A percentile compares a stretch with the other conserved stretches of the same genome.
Evolutionary conservation across 2,888 invertebrate genomes (phyloP).

Genomic region (Tetranychus piercei): DNA sequence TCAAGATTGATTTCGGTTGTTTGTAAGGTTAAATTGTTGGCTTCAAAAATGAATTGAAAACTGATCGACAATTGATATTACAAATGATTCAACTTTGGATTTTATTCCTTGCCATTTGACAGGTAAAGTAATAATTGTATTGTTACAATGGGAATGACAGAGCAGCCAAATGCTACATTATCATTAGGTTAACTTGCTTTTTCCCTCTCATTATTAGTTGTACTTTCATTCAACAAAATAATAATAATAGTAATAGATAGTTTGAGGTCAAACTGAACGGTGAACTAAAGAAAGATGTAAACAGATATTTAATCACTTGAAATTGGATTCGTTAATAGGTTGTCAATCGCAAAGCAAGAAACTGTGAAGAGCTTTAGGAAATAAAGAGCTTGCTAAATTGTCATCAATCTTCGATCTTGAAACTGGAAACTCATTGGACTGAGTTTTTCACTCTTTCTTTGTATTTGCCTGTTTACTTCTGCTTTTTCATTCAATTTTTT

Average conservation of each 20-base stretch:
- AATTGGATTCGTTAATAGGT: not conserved
- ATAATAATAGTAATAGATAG: not conserved
- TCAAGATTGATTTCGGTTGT: too few relatives aligned
- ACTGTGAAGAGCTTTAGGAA: not conserved
- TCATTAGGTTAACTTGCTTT: not conserved
- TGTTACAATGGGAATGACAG: too few relatives aligned
- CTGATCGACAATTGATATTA: too few relatives aligned
- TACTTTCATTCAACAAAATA: not conserved
- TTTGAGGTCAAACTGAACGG: not conserved
- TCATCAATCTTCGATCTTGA: not conserved
- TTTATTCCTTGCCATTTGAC: too few relatives aligned
- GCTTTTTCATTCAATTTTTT: not conserved
- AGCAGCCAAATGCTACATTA: too few relatives aligned
- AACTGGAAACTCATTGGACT: not conserved
- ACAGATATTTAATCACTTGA: not conserved
- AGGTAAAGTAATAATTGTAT: too few relatives aligned
- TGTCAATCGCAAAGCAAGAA: not conserved
- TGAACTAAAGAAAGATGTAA: not conserved
- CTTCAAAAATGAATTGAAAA: too few relatives aligned
- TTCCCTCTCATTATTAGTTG: not conserved
- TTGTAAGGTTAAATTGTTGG: too few relatives aligned
- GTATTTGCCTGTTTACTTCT: not conserved
- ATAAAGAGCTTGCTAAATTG: not conserved
- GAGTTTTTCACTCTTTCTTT: not conserved
- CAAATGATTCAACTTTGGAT: too few relatives aligned